Evolutionary conservation across 2,113 vertebrate genomes (phyloP).

Genomic region (Glaucomys volans): DNA sequence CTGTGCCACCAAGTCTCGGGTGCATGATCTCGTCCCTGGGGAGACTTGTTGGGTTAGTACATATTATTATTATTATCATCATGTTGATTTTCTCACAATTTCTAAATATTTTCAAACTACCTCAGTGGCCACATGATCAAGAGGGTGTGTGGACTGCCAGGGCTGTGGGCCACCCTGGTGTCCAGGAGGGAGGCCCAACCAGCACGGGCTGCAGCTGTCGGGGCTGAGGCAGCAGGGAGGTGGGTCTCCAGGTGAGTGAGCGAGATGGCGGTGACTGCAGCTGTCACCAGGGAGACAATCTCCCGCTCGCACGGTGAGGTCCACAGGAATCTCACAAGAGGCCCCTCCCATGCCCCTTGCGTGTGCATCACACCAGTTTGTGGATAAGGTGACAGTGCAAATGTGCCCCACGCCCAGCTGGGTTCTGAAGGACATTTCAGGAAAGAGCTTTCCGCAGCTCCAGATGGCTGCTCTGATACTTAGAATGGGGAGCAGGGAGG

Average conservation of each 20-base stretch:
- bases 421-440: background rate
- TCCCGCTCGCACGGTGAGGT: accelerated
- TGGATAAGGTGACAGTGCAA: background rate
- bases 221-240: background rate
- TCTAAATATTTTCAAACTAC: background rate
- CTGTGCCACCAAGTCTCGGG: background rate
- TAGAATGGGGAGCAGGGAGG: background rate
- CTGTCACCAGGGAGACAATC: background rate
- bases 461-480: background rate
- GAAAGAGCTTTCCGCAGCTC: background rate
- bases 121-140: background rate
- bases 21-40: background rate
- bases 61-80: background rate
- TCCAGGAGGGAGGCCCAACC: background rate
- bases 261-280: too few species aligned
- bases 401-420: background rate
- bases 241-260: background rate
- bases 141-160: too few species aligned
- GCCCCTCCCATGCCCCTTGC: accelerated
- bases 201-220: background rate
- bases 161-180: background rate
- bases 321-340: accelerated
- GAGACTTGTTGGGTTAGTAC: background rate
- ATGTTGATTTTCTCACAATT: background rate
- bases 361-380: accelerated